These are phyloP conservation scores for Phaonia tiefii DNA, from an alignment of 2,888 invertebrate species.

Conservation along the genomic window DNA sequence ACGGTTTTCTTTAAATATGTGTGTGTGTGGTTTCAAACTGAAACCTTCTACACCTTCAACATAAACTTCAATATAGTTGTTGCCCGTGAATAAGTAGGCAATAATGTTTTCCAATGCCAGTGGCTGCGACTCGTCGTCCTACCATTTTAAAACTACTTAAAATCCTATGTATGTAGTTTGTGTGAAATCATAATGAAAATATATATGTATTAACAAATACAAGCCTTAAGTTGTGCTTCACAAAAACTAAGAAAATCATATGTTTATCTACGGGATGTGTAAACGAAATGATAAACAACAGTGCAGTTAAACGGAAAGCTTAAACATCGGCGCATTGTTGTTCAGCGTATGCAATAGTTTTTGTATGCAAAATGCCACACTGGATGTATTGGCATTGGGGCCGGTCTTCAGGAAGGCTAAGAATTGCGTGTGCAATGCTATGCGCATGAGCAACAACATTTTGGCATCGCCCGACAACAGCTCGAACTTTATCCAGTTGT, in stretches of 20 bases:
- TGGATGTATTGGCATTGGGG: slow-evolving; percentile 65
- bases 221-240: slow-evolving; percentile 59
- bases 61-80: slow-evolving; percentile 4
- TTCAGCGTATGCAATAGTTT: slow-evolving; percentile 67
- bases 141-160: slow-evolving; percentile 30
- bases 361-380: slow-evolving; percentile 68
- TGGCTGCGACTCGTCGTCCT: not conserved
- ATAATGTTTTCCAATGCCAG: not conserved
- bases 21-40: not conserved
- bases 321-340: slow-evolving; percentile 40
- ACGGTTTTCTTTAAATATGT: not conserved
- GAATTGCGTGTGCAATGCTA: slow-evolving; percentile 70
- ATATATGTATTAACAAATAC: slow-evolving; percentile 25
- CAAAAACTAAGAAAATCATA: slow-evolving; percentile 35
- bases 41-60: not conserved
- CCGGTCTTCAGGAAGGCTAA: slow-evolving; percentile 70
- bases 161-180: not conserved
- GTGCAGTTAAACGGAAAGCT: slow-evolving; percentile 61
- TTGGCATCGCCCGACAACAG: slow-evolving; percentile 84
- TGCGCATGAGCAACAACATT: slow-evolving; percentile 68
- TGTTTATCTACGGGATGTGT: not conserved
- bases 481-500: slow-evolving; percentile 88
- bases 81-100: not conserved
- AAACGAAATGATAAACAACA: slow-evolving; percentile 17
- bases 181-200: slow-evolving; percentile 1